Evolutionary conservation across 2,888 invertebrate genomes (phyloP).

Genomic region (Lithosia quadra): DNA sequence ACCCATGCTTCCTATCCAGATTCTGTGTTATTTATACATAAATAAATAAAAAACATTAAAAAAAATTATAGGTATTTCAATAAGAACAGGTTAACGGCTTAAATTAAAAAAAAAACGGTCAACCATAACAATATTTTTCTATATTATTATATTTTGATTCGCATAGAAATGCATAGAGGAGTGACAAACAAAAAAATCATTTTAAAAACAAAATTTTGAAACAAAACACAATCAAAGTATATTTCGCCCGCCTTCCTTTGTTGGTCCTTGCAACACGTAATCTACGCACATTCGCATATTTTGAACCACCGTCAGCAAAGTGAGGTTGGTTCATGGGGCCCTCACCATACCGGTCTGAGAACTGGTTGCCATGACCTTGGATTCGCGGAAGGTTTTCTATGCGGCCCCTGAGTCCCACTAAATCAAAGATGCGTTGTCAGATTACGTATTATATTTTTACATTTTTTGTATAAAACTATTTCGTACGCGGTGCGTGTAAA

Average conservation of each 20-base stretch:
- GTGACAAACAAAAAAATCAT: background rate
- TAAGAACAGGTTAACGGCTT: background rate
- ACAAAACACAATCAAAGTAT: too few relatives aligned
- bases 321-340: constrained; percentile 34
- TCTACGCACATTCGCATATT: constrained; percentile 23
- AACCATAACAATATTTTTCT: background rate
- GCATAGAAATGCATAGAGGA: background rate
- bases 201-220: too few relatives aligned
- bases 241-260: background rate
- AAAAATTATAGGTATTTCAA: background rate
- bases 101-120: background rate
- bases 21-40: too few relatives aligned
- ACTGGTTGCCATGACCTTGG: constrained; percentile 80
- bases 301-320: constrained; percentile 25
- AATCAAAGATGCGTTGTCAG: constrained; percentile 44
- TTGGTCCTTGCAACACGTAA: constrained; percentile 30
- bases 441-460: constrained; percentile 19
- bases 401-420: constrained; percentile 62
- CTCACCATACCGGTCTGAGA: constrained; percentile 68
- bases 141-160: background rate
- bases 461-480: constrained; percentile 2
- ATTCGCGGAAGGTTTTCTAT: constrained; percentile 74
- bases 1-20: too few relatives aligned
- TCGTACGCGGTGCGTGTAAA: background rate
- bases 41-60: too few relatives aligned